Evolutionary conservation across 2,888 invertebrate genomes (phyloP), one percentile per base, ranked within the genome.

Genomic region (Penaeus monodon): DNA sequence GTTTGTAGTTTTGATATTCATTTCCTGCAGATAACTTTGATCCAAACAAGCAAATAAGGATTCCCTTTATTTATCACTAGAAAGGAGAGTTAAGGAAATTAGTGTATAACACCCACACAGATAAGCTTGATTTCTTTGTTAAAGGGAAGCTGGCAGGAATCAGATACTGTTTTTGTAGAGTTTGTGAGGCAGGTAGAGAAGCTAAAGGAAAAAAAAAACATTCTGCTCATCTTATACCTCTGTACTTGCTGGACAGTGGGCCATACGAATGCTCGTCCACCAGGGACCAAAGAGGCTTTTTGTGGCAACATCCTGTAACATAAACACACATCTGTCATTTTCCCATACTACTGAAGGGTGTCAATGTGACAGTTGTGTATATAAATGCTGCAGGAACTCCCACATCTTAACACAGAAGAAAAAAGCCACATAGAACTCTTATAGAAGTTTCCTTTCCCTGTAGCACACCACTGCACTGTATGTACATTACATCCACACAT

Each of bases 221-320:
- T 29, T 70, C 57, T 57, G 57, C 57, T 57, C 57, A 82, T 38
- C 24, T 38, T 82, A 73, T 92, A 93, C 93, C 92, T 92, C 91
- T 94, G 94, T 79, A 94, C 92, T 91, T 92, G 92, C 91, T 94
- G 94, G 68, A 99, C 94, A 14, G 96, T 94, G 7, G 99, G 99
- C 98, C 98, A 98, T 27, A 99, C 98, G 93, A 99, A 99, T 44
- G 98, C 98, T 85, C 99, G 94, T 20, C 99, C 99, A 89, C 99
- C 99, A 70, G 98, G 98, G 84, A 99, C 97, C 91, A 99, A 93
- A 97, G 94, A 70, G 99, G 99, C 93, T 97, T 97, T 91, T 96
- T 95, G 93, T 98, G 97, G 92, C 98, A 99, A 93, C 98, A 98
- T 95, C 98, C 99, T 98, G 92, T 64, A 93, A 92, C 49, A 76